Evolutionary conservation across 2,888 invertebrate genomes (phyloP).

Genomic region (Campaea margaritaria): DNA sequence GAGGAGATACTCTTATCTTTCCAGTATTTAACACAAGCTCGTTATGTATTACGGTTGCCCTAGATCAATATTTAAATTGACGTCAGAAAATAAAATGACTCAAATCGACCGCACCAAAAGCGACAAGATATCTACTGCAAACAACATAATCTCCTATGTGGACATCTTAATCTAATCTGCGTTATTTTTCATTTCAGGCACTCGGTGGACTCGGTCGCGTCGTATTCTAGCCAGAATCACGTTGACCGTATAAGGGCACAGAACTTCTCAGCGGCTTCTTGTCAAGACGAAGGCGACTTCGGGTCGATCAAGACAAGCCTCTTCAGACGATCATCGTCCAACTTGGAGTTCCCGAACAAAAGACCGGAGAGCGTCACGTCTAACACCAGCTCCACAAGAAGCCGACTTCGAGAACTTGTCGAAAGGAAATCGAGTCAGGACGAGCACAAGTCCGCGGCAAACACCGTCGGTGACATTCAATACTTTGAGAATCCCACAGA

Average conservation of each 20-base stretch:
- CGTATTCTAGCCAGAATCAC: constrained; percentile 86
- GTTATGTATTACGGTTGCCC: constrained; percentile 34
- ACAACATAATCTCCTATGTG: constrained; percentile 64
- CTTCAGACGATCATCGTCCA: constrained; percentile 79
- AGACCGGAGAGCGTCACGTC: constrained; percentile 81
- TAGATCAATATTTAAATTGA: constrained; percentile 59
- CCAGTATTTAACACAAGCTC: constrained; percentile 34
- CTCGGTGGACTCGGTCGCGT: constrained; percentile 86
- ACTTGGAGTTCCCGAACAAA: constrained; percentile 75
- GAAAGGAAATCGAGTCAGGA: constrained; percentile 83
- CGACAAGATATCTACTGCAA: constrained; percentile 64
- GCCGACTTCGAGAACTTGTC: constrained; percentile 82
- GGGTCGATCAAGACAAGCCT: constrained; percentile 82
- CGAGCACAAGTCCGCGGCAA: constrained; percentile 79
- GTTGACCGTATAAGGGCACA: constrained; percentile 85
- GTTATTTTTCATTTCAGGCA: constrained; percentile 78
- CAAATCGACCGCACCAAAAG: constrained; percentile 57
- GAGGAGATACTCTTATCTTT: constrained; percentile 28
- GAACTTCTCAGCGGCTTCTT: constrained; percentile 84
- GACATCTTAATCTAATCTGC: constrained; percentile 72
- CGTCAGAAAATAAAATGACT: constrained; percentile 61
- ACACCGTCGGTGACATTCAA: constrained; percentile 80
- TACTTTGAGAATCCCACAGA: constrained; percentile 83
- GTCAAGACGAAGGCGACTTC: constrained; percentile 82
- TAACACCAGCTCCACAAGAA: constrained; percentile 82